A percentile compares a stretch with the other conserved stretches of the same genome.
These are phyloP conservation scores for Microcebus lehilahytsara DNA, from an alignment of 2,113 vertebrate species.

Conservation along the genomic window DNA sequence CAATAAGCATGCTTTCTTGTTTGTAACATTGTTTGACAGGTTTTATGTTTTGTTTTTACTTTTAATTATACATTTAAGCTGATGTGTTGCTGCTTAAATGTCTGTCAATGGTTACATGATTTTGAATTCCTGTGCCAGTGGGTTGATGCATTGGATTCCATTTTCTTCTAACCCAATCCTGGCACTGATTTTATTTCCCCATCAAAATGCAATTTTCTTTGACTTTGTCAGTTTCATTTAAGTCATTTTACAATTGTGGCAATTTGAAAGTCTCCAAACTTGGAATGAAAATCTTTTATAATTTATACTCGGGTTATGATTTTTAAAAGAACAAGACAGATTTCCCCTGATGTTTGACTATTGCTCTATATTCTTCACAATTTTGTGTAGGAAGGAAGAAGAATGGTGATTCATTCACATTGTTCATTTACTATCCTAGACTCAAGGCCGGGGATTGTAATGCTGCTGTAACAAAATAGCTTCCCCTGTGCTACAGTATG, in stretches of 20 bases:
- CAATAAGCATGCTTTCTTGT: neutral
- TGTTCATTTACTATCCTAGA: neutral
- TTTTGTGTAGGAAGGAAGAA: neutral
- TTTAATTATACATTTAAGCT: neutral
- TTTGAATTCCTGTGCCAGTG: neutral
- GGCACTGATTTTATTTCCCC: neutral
- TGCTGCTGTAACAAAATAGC: neutral
- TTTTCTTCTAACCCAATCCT: neutral
- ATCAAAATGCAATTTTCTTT: neutral
- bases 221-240: neutral
- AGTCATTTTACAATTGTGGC: neutral
- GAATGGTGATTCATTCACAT: fast-evolving
- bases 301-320: neutral
- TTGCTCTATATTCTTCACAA: neutral
- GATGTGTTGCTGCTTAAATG: neutral
- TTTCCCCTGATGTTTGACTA: neutral
- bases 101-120: neutral
- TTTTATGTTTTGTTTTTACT: neutral
- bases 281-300: neutral
- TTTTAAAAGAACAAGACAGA: neutral
- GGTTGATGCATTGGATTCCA: neutral
- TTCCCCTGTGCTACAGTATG: neutral
- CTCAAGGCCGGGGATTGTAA: neutral
- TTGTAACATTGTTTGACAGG: neutral
- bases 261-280: neutral